Conservation (phyloP, 2,888 invertebrate genomes). For the Drosophila vallismaia region DNA sequence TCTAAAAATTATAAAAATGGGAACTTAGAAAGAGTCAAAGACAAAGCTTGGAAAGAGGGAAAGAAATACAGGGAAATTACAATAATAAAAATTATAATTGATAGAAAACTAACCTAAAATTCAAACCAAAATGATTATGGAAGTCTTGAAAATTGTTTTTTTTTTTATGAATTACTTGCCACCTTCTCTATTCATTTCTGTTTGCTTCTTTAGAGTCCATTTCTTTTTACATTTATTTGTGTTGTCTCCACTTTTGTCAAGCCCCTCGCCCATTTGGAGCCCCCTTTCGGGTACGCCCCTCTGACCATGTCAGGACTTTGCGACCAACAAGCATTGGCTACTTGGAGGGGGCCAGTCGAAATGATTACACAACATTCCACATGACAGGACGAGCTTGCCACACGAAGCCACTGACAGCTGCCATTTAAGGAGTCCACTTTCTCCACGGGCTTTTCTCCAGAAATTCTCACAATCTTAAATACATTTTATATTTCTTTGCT, state of each 20-base stretch:
- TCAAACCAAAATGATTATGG: no score
- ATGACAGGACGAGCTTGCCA: conserved; percentile 19
- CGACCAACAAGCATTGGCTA: conserved; percentile 47
- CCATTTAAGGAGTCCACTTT: conserved; percentile 2
- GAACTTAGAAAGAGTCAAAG: not conserved
- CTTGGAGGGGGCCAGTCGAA: conserved; percentile 55
- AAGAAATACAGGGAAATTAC: no score
- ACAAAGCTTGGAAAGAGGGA: no score
- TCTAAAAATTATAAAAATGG: not conserved
- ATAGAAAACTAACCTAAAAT: no score
- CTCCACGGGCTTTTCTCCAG: not conserved
- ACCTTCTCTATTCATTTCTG: no score
- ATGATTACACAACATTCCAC: conserved; percentile 47
- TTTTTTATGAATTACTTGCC: no score
- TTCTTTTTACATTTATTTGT: conserved; percentile 51
- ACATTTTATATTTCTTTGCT: not conserved
- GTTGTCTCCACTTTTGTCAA: conserved; percentile 45
- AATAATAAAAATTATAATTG: no score
- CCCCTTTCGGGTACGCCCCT: conserved; percentile 5
- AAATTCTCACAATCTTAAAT: not conserved
- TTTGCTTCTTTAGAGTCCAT: conserved; percentile 21
- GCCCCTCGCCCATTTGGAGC: conserved; percentile 24
- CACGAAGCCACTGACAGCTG: conserved; percentile 8
- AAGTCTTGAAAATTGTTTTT: no score
- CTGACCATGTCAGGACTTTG: conserved; percentile 56